These are phyloP conservation scores for Drosophila triauraria DNA, from an alignment of 1,140 invertebrate genomes.

Conservation along the genomic window DNA sequence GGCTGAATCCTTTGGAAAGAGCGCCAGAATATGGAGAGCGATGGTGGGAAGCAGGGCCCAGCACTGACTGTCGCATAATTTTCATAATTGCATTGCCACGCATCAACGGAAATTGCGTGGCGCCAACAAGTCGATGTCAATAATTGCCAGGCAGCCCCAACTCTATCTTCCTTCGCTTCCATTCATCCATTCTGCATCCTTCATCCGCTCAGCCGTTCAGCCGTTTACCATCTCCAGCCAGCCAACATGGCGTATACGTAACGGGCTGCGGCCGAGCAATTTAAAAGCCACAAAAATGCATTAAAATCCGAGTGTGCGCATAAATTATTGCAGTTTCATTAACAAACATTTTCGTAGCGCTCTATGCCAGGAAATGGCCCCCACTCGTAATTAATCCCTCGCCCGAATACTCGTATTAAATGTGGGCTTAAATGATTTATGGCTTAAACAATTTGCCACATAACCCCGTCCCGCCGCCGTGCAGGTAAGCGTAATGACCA, in stretches of 20 bases:
- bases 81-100: conserved; percentile 74
- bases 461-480: conserved; percentile 5
- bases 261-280: conserved; percentile 35
- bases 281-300: conserved; percentile 71
- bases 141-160: conserved; percentile 50
- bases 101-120: conserved; percentile 65
- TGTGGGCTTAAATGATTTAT: conserved; percentile 60
- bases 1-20: not conserved
- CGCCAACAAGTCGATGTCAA: conserved; percentile 72
- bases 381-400: conserved; percentile 57
- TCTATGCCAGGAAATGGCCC: conserved; percentile 24
- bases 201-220: not conserved
- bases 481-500: conserved; percentile 44
- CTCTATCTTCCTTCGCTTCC: not conserved
- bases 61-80: conserved; percentile 55
- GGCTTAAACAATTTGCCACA: conserved; percentile 57
- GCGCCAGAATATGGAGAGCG: not conserved
- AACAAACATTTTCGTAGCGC: conserved; percentile 58
- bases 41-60: not conserved
- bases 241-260: conserved; percentile 51
- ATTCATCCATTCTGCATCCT: conserved; percentile 6
- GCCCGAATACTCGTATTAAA: conserved; percentile 42
- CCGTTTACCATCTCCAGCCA: conserved; percentile 4
- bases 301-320: conserved; percentile 64
- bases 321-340: conserved; percentile 71